Evolutionary conservation across 2,113 vertebrate species (phyloP), one percentile per base, ranked within the genome.

Genomic region (Crotophaga sulcirostris): DNA sequence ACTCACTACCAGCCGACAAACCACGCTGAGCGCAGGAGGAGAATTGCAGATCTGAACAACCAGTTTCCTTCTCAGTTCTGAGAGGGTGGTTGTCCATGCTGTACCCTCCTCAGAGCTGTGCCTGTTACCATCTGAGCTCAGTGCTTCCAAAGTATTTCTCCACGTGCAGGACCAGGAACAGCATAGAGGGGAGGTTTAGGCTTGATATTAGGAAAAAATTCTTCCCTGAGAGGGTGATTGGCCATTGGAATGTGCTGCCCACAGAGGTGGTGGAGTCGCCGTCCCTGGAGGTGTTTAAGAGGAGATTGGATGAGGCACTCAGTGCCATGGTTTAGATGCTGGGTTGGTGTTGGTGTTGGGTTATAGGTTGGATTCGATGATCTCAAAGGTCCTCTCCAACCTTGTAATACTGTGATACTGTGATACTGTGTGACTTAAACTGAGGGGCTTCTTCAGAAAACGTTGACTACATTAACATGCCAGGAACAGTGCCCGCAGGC

Each of bases 81-180:
- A 2, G 56, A 82, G 17, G 38, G 36, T 2, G 2, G 28, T 72
- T n/a, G 6, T 38, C 55, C 13, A 4, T 7, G 16, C 15, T 7
- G 2, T 6, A 45, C 38, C 56, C 55, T 42, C 16, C 49, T 52
- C 63, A 34, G 55, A 52, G 11, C 7, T 74, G 16, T 34, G 33
- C 7, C 31, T 24, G 1, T 14, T 19, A 6, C 0, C 38, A 3
- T 13, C 1, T 52, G 68, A 80, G 26, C 56, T 90, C 3, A 1
- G 6, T 26, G 21, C 8, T 88, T n/a, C 86, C 86, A 15, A 51
- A 86, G 24, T 3, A 24, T 42, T 78, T 72, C 38, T 34, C 20
- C 20, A 13, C 2, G 1, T 33, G 14, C 3, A 5, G 16, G 55
- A 38, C 25, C 42, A 25, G 66, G 85, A 72, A 19, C 40, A n/a